Conservation (phyloP, 2,113 vertebrate species). For the Tor tambroides region DNA sequence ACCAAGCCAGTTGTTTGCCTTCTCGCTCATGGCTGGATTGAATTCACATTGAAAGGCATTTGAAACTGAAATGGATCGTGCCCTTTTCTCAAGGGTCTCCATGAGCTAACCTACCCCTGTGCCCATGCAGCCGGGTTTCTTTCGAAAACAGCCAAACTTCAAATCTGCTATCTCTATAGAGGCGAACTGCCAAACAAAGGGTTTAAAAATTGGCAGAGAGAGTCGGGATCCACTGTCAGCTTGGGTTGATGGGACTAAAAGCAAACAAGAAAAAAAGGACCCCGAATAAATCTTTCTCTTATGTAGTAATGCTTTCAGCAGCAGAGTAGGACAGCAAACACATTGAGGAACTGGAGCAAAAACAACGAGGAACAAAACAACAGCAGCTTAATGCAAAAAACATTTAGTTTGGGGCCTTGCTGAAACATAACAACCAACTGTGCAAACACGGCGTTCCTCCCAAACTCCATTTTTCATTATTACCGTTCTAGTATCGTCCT, state of each 20-base stretch:
- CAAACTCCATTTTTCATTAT: slow-evolving; percentile 46
- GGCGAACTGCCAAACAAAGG: slow-evolving; percentile 11
- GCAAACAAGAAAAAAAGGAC: slow-evolving; percentile 40
- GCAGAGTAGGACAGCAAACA: slow-evolving; percentile 65
- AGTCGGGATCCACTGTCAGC: slow-evolving; percentile 28
- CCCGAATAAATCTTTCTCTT: slow-evolving; percentile 66
- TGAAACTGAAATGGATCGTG: neutral
- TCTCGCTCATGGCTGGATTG: slow-evolving; percentile 1
- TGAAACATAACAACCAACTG: slow-evolving; percentile 63
- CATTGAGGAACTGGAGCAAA: slow-evolving; percentile 65
- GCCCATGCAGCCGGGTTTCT: neutral
- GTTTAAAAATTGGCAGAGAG: slow-evolving; percentile 32
- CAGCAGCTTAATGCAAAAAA: slow-evolving; percentile 67
- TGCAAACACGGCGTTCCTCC: slow-evolving; percentile 52
- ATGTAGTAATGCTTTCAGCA: slow-evolving; percentile 71
- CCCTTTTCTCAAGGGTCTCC: slow-evolving; percentile 19
- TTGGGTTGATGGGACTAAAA: slow-evolving; percentile 60
- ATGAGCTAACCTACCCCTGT: neutral
- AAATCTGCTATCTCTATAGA: slow-evolving; percentile 53
- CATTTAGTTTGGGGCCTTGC: slow-evolving; percentile 53
- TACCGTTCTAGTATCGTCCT: slow-evolving; percentile 44
- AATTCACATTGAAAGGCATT: neutral
- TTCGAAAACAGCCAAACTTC: slow-evolving; percentile 13
- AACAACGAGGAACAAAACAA: slow-evolving; percentile 64
- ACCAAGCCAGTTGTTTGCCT: slow-evolving; percentile 3